Base-by-base conservation (phyloP, 1,140 invertebrate genomes). In the Lerema accius region DNA sequence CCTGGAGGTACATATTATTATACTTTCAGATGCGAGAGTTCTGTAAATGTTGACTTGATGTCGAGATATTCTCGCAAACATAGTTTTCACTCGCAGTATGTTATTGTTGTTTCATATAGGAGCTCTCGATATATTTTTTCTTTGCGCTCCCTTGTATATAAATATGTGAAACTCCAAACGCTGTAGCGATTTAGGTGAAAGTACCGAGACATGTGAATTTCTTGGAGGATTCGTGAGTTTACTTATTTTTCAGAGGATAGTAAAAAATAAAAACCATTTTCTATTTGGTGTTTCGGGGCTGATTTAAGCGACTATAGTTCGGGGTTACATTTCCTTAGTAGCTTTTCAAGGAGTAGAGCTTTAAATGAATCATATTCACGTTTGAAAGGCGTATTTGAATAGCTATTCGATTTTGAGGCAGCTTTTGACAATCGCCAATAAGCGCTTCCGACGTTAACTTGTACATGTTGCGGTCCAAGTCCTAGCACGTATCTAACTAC, bases 351-450 rank as follows among this genome's bases (percentile, higher is more conserved):
- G n/a, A 51, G 17, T 39, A 17, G 15, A 35, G 16, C 32, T 28
- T 14, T 51, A 51, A 37, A 37, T 51, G 32, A 7, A 51, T 51
- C 14, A 13, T 6, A 32, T 50, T 50, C 49, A 39, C 14, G 37
- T 51, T 17, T 51, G 49, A 51, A 51, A 39, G 32, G 49, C 35
- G 16, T 65, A 74, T 75, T 77, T 68, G 72, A 71, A 74, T 80
- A 51, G 16, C n/a, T 65, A 74, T 77, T 80, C 69, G 72, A 71
- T 73, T 80, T 68, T 74, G 56, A 17, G 40, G 15, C 45, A 10
- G 59, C 70, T 73, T 65, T 65, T 65, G 63, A 69, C 65, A 67
- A 67, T 71, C 59, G 43, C 50, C 60, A 59, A 59, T 63, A 64
- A 59, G 39, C 32, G 14, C 15, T 39, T 51, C 32, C 32, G 49